These are phyloP conservation scores for Tiliacea citrago DNA, from an alignment of 2,888 invertebrate genomes.

Conservation along the genomic window DNA sequence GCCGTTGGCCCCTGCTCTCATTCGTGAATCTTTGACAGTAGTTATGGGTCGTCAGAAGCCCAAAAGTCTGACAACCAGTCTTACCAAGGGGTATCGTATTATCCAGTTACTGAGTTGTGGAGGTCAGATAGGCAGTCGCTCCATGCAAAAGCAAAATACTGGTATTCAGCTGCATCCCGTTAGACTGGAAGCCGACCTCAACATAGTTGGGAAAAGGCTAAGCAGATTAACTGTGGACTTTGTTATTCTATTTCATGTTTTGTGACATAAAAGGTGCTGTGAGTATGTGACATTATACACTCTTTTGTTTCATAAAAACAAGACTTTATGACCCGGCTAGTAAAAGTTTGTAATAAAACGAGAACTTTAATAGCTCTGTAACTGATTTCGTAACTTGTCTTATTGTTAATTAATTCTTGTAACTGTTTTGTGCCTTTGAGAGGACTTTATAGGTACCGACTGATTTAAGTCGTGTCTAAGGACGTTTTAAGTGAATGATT, in stretches of 20 bases:
- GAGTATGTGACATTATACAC: slow-evolving; percentile 17
- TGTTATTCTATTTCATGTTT: slow-evolving; percentile 22
- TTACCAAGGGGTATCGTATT: too few relatives aligned
- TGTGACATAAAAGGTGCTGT: background rate
- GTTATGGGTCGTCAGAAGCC: too few relatives aligned
- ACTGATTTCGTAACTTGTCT: slow-evolving; percentile 51
- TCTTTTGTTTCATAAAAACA: slow-evolving; percentile 40
- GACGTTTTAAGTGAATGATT: slow-evolving; percentile 22
- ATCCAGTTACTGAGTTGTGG: too few relatives aligned
- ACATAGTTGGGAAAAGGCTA: too few relatives aligned
- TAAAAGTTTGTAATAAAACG: slow-evolving; percentile 42
- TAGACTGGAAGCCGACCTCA: too few relatives aligned
- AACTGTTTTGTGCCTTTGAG: slow-evolving; percentile 38
- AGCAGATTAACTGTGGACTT: too few relatives aligned
- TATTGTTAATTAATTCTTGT: slow-evolving; percentile 49
- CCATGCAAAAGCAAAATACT: too few relatives aligned
- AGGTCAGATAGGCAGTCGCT: too few relatives aligned
- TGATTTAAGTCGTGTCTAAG: slow-evolving; percentile 9
- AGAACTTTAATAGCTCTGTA: slow-evolving; percentile 46
- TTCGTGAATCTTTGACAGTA: too few relatives aligned
- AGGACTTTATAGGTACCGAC: slow-evolving; percentile 34
- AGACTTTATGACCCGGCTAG: slow-evolving; percentile 35
- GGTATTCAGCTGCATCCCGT: too few relatives aligned
- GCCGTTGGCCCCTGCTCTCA: too few relatives aligned
- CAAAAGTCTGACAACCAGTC: too few relatives aligned